phyloP scores from a whole-genome alignment of 2,113 vertebrate genomes.

The Salvelinus alpinus region DNA sequence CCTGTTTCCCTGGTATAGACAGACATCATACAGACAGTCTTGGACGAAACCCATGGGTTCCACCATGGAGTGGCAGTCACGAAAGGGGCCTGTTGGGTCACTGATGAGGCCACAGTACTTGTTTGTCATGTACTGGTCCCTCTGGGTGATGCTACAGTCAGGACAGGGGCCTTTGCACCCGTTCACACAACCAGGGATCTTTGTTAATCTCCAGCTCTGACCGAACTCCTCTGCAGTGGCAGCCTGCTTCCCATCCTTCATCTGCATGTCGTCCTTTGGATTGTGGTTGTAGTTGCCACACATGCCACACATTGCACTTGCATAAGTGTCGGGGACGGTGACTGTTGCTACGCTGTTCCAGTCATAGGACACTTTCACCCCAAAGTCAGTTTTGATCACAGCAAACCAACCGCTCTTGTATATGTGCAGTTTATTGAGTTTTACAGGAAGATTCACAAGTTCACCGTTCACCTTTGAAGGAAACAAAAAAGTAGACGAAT shows the following conservation, averaged over 20 bases:
- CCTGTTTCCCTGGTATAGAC: slow-evolving; percentile 43
- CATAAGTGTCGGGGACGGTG: slow-evolving; percentile 59
- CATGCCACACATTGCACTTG: slow-evolving; percentile 58
- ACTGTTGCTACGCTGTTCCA: slow-evolving; percentile 56
- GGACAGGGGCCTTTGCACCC: slow-evolving; percentile 50
- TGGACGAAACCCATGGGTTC: slow-evolving; percentile 43
- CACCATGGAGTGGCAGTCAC: slow-evolving; percentile 49
- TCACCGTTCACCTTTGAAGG: slow-evolving; percentile 48
- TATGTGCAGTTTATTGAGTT: slow-evolving; percentile 31
- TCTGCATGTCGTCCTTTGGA: slow-evolving; percentile 62
- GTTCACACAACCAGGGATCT: slow-evolving; percentile 32
- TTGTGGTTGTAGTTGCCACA: slow-evolving; percentile 77
- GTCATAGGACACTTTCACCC: slow-evolving; percentile 64
- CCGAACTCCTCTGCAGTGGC: slow-evolving; percentile 40
- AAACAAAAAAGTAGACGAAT: background rate
- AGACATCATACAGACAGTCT: slow-evolving; percentile 60
- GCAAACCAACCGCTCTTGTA: slow-evolving; percentile 53
- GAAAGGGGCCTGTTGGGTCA: slow-evolving; percentile 49
- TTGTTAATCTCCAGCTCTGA: slow-evolving; percentile 64
- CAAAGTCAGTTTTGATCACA: slow-evolving; percentile 58
- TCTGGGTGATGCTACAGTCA: slow-evolving; percentile 26
- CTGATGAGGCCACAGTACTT: slow-evolving; percentile 48
- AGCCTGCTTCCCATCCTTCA: slow-evolving; percentile 25
- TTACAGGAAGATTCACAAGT: slow-evolving; percentile 42
- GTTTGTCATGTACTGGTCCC: slow-evolving; percentile 22